A percentile compares a stretch with the other conserved stretches of the same genome.
These are phyloP conservation scores for Heteronetta atricapilla DNA, from an alignment of 2,113 vertebrate species.

Conservation along the genomic window DNA sequence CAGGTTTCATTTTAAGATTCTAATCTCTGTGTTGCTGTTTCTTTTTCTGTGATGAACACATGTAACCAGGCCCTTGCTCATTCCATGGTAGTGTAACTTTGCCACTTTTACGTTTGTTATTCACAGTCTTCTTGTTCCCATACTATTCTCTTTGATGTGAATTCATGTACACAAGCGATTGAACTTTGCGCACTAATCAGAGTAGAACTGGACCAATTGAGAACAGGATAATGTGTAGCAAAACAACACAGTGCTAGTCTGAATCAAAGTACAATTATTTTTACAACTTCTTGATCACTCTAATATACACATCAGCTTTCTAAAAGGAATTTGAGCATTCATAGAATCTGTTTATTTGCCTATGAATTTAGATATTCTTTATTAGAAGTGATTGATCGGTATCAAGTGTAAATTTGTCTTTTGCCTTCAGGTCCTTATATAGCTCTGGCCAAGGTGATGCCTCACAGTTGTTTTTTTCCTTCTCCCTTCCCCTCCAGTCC, in stretches of 20 bases:
- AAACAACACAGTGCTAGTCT: not conserved
- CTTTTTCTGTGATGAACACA: not conserved
- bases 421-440: not conserved
- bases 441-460: not conserved
- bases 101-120: not conserved
- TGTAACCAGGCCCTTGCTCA: not conserved
- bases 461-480: not conserved
- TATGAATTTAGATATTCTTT: not conserved
- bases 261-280: not conserved
- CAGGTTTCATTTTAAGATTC: slow-evolving; percentile 75
- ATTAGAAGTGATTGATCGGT: not conserved
- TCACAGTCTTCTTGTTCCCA: not conserved
- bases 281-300: not conserved
- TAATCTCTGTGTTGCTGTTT: not conserved
- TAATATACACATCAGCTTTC: not conserved
- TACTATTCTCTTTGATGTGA: not conserved
- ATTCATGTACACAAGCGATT: not conserved
- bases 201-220: not conserved
- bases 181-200: not conserved
- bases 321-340: not conserved
- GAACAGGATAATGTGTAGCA: not conserved
- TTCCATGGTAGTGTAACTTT: not conserved
- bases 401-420: not conserved
- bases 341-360: not conserved
- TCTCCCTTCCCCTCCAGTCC: not conserved